Conservation (phyloP, 2,113 vertebrate species). For the Tragelaphus imberbis region DNA sequence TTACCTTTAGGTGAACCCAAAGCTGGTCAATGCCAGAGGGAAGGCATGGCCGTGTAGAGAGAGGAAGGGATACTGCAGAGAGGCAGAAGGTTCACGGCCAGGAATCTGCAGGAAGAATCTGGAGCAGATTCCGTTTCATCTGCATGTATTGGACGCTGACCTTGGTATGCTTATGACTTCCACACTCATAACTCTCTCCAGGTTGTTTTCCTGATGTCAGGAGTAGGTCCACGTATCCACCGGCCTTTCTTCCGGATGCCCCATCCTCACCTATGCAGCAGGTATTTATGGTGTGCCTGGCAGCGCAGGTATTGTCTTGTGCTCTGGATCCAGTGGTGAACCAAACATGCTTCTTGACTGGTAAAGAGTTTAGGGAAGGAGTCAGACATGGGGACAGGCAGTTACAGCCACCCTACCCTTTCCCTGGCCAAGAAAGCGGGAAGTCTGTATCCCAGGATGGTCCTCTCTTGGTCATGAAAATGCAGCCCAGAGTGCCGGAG, state of each 20-base stretch:
- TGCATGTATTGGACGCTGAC: too few relatives aligned
- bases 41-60: neutral
- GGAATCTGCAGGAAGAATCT: neutral
- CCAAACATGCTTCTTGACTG: neutral
- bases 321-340: neutral
- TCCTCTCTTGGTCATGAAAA: neutral
- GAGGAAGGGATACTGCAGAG: neutral
- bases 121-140: neutral
- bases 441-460: neutral
- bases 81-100: neutral
- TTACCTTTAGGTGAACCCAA: neutral
- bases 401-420: neutral
- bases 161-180: neutral
- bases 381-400: neutral
- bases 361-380: neutral
- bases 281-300: neutral
- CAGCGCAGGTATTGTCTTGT: neutral
- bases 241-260: neutral
- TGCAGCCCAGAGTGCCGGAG: fast-evolving
- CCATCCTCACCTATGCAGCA: neutral
- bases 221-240: neutral
- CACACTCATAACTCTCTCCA: neutral
- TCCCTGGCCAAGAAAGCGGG: too few relatives aligned
- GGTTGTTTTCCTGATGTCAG: neutral
- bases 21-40: neutral